phyloP scores from a whole-genome alignment of 1,140 invertebrate genomes.

The Lasaia peninsularis region DNA sequence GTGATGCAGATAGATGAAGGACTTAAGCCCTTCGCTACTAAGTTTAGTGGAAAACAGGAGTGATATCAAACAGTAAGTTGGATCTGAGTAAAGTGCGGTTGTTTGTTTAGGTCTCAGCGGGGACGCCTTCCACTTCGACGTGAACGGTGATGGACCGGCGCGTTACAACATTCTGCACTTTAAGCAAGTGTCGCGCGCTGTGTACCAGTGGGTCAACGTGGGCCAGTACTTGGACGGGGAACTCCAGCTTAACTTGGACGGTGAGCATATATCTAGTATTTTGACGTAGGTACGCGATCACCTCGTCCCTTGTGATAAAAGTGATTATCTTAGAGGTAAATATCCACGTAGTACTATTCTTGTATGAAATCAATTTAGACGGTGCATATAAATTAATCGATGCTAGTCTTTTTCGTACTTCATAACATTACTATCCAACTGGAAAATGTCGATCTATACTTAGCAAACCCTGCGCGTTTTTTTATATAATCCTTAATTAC shows the following conservation, averaged over 20 bases:
- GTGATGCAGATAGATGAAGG: no score
- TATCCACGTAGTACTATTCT: no score
- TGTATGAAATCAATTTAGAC: no score
- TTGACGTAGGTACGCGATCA: no score
- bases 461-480: no score
- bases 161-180: conserved; percentile 97
- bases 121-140: conserved; percentile 93
- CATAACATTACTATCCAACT: no score
- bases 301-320: no score
- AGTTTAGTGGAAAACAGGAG: background rate
- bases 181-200: conserved; percentile 86
- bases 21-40: background rate
- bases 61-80: conserved; percentile 1
- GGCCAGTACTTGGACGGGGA: conserved; percentile 89
- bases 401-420: no score
- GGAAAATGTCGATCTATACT: no score
- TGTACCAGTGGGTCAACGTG: conserved; percentile 91
- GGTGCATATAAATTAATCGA: no score
- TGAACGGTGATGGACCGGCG: conserved; percentile 93
- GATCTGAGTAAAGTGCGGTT: background rate
- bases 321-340: no score
- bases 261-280: conserved; percentile 78
- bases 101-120: conserved; percentile 86
- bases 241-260: conserved; percentile 87
- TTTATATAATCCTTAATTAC: no score